phyloP scores from a whole-genome alignment of 2,113 vertebrate genomes.

The Epinephelus fuscoguttatus region DNA sequence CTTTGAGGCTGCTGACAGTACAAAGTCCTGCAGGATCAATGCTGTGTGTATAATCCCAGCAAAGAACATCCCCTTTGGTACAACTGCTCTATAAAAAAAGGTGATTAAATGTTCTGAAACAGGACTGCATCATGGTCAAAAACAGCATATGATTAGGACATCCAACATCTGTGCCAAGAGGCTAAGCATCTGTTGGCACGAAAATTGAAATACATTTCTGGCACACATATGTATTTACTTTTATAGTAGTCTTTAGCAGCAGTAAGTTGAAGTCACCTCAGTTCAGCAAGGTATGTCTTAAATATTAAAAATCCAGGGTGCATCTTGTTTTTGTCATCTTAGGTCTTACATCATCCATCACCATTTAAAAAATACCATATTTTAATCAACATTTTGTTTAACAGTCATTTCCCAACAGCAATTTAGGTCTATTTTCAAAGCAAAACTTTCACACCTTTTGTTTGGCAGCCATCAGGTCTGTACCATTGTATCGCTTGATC shows the following conservation, averaged over 20 bases:
- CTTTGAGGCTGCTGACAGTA: not conserved
- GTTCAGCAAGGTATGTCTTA: not conserved
- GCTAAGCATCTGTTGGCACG: not conserved
- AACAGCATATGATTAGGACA: not conserved
- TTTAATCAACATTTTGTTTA: not conserved
- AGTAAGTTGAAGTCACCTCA: not conserved
- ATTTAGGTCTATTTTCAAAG: not conserved
- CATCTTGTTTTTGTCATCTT: not conserved
- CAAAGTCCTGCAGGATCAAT: slow-evolving; percentile 8
- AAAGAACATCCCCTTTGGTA: slow-evolving; percentile 17
- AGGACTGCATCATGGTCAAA: not conserved
- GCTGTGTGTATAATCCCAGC: slow-evolving; percentile 4
- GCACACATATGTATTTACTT: not conserved
- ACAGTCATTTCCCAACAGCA: not conserved
- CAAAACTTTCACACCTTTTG: not conserved
- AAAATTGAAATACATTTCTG: not conserved
- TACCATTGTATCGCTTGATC: not conserved
- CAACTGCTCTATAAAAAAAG: slow-evolving; percentile 1
- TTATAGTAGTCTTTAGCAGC: not conserved
- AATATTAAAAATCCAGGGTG: not conserved
- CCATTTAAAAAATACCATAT: not conserved
- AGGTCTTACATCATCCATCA: not conserved
- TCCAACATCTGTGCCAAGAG: not conserved
- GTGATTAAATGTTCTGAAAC: slow-evolving; percentile 25
- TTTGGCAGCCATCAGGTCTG: not conserved